Evolutionary conservation across 2,888 invertebrate species (phyloP), one percentile per base, ranked within the genome.

Genomic region (Agonopterix alstromeriana): DNA sequence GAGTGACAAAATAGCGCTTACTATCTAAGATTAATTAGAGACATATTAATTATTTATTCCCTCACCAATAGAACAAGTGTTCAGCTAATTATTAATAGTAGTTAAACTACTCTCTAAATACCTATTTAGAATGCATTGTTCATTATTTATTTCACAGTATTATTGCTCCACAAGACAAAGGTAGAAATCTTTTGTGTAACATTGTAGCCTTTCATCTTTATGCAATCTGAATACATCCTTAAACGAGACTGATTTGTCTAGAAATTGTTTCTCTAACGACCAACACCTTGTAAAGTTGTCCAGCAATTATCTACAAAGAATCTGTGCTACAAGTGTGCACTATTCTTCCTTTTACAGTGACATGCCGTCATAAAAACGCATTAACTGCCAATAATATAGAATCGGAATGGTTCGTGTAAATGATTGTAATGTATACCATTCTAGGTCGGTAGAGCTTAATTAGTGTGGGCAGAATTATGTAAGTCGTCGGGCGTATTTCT

Each of bases 391-490:
- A 67, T 63, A 65, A 69, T 75, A 67, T 69, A 60, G 57, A 57
- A 58, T 67, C 49, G 58, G 58, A 61, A 60, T 58, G 54, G 61
- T 65, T 66, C 67, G 60, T 60, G 67, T 67, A 63, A 67, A 66
- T 61, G 67, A 70, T 67, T 64, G 74, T 74, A 73, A 74, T 75
- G 70, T 65, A 54, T 57, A 53, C 70, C 65, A 76, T 82, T 77
- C 76, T 80, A 75, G 77, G 75, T 66, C 68, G 67, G 55, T 67
- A 64, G 58, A 72, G 68, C 71, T 76, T 83, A 83, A 84, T 87
- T 82, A 79, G 73, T 80, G 81, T 78, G 68, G 73, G 70, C 64
- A 70, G 74, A 61, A 69, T 77, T 79, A 82, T 77, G 73, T 80
- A 81, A 80, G 72, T 55, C 58, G 56, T 53, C 59, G 57, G 60